Conservation (phyloP, 2,113 vertebrate species). For the Pungitius pungitius region DNA sequence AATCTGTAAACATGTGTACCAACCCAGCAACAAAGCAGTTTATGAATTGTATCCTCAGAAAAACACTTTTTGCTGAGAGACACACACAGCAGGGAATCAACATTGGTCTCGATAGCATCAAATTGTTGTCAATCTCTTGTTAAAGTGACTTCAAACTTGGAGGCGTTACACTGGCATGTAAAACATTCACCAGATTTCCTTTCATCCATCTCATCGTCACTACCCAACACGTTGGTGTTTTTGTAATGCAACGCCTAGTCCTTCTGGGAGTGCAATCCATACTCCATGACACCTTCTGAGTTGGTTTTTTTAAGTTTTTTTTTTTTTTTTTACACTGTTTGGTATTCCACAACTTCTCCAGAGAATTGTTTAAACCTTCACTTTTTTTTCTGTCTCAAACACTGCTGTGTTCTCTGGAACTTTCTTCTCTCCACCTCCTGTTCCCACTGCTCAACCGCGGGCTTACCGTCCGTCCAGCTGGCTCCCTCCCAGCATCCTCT, state of each 20-base stretch:
- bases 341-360: conserved; percentile 15
- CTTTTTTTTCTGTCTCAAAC: background rate
- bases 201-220: conserved; percentile 16
- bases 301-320: too few relatives aligned
- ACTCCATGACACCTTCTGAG: conserved; percentile 15
- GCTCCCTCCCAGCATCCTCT: conserved; percentile 1
- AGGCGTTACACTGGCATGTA: conserved; percentile 27
- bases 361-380: conserved; percentile 12
- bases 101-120: conserved; percentile 48
- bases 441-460: background rate
- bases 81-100: conserved; percentile 49
- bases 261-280: conserved; percentile 8
- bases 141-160: conserved; percentile 31
- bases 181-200: conserved; percentile 22
- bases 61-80: conserved; percentile 40
- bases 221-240: conserved; percentile 26
- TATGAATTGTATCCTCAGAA: too few relatives aligned
- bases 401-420: too few relatives aligned
- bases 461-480: conserved; percentile 14
- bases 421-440: background rate
- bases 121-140: conserved; percentile 57
- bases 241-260: conserved; percentile 11
- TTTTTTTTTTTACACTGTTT: conserved; percentile 21
- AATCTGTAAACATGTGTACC: conserved; percentile 10
- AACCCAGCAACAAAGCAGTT: too few relatives aligned